Conservation (phyloP, 1,140 invertebrate genomes). For the Acromyrmex echinatior region DNA sequence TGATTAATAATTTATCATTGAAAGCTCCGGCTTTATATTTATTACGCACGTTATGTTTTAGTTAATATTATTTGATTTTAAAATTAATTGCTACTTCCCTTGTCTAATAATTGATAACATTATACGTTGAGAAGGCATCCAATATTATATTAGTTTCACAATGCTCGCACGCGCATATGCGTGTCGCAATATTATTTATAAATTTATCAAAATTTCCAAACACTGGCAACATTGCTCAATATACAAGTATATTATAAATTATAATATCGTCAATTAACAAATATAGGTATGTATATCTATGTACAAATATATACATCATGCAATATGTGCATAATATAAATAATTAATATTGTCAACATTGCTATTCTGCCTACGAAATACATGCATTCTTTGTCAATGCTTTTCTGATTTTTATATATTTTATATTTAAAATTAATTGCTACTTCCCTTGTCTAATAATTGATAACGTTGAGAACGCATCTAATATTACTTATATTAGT, state of each 20-base stretch:
- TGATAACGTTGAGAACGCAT: neutral
- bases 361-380: too few species aligned
- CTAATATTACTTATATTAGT: constrained; percentile 26
- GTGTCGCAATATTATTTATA: neutral
- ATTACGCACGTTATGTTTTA: neutral
- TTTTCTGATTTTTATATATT: too few species aligned
- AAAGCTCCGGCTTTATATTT: neutral
- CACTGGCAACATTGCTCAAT: neutral
- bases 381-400: too few species aligned
- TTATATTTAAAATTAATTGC: neutral
- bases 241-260: too few species aligned
- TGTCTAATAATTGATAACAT: constrained; percentile 16
- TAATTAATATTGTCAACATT: too few species aligned
- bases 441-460: constrained; percentile 4
- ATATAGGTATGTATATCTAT: too few species aligned
- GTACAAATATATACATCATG: too few species aligned
- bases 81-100: constrained; percentile 16
- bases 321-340: too few species aligned
- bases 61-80: neutral
- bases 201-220: constrained; percentile 47
- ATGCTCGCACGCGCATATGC: neutral
- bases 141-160: constrained; percentile 42
- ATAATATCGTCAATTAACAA: too few species aligned
- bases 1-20: neutral
- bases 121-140: neutral